phyloP scores from a whole-genome alignment of 2,888 invertebrate genomes.

The Oligia strigilis region DNA sequence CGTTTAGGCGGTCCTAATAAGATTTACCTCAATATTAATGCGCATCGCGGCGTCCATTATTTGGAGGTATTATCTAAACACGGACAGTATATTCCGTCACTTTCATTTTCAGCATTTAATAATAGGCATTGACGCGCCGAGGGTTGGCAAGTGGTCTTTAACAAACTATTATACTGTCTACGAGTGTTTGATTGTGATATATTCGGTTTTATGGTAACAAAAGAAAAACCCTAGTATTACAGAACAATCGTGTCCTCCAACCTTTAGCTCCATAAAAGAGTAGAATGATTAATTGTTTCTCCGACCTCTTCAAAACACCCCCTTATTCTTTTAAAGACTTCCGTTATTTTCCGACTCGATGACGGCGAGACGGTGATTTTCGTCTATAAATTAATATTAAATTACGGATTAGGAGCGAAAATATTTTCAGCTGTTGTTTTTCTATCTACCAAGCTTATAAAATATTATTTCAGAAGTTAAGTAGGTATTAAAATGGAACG shows the following conservation, averaged over 20 bases:
- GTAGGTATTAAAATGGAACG: conserved; percentile 29
- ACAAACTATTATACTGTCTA: conserved; percentile 72
- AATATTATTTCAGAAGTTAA: conserved; percentile 34
- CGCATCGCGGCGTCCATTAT: conserved; percentile 89
- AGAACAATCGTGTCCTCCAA: conserved; percentile 87
- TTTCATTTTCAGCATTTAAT: conserved; percentile 76
- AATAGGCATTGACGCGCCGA: conserved; percentile 68
- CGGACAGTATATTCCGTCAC: conserved; percentile 76
- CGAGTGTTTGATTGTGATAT: conserved; percentile 71
- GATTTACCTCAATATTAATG: conserved; percentile 90
- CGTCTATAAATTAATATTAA: conserved; percentile 88
- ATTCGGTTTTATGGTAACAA: conserved; percentile 80
- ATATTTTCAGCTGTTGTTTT: conserved; percentile 76
- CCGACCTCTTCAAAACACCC: conserved; percentile 90
- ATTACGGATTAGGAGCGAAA: conserved; percentile 83
- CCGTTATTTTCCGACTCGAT: conserved; percentile 90
- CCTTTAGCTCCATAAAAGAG: conserved; percentile 88
- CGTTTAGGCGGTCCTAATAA: conserved; percentile 90
- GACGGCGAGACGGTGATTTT: conserved; percentile 86
- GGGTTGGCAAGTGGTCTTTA: conserved; percentile 71
- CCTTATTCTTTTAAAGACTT: conserved; percentile 89
- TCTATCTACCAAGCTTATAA: conserved; percentile 56
- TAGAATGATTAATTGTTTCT: conserved; percentile 89
- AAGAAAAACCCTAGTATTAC: conserved; percentile 84
- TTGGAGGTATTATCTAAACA: conserved; percentile 87